phyloP scores from a whole-genome alignment of 2,888 invertebrate genomes.

The Scrobipalpa atriplicella region DNA sequence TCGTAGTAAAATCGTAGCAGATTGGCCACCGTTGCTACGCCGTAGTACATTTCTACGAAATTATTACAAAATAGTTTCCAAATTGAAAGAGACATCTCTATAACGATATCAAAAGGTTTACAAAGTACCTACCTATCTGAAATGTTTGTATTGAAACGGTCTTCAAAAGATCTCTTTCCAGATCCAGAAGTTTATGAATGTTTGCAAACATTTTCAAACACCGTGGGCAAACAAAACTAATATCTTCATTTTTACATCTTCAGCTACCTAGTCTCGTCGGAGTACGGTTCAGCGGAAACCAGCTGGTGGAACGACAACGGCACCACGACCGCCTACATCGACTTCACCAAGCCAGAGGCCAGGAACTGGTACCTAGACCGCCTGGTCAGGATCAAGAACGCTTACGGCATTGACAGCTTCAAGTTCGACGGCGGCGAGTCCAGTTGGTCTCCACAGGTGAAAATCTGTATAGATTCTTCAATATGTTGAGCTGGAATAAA shows the following conservation, averaged over 20 bases:
- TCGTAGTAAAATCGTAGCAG: not conserved
- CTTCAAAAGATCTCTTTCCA: not conserved
- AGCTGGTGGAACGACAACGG: constrained; percentile 81
- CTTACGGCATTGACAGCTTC: constrained; percentile 87
- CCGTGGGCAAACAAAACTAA: not conserved
- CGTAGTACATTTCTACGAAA: not conserved
- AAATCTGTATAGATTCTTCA: constrained; percentile 14
- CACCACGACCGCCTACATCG: constrained; percentile 83
- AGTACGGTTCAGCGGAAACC: constrained; percentile 72
- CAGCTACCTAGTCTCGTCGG: constrained; percentile 76
- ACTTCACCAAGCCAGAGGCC: constrained; percentile 87
- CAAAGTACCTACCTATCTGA: too few relatives aligned
- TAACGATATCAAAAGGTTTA: too few relatives aligned
- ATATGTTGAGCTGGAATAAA: too few relatives aligned
- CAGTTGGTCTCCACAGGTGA: constrained; percentile 84
- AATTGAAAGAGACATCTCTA: too few relatives aligned
- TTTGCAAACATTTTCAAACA: not conserved
- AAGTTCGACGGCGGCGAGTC: constrained; percentile 92
- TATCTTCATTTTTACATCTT: not conserved
- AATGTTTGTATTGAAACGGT: not conserved
- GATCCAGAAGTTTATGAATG: too few relatives aligned
- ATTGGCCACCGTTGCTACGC: not conserved
- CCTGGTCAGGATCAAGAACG: constrained; percentile 75
- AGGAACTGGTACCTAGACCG: constrained; percentile 83
- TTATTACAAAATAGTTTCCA: too few relatives aligned